Percentiles rank a stretch among this genome's conserved stretches.
Conservation (phyloP, 2,113 vertebrate species). For the Falco punctatus region DNA sequence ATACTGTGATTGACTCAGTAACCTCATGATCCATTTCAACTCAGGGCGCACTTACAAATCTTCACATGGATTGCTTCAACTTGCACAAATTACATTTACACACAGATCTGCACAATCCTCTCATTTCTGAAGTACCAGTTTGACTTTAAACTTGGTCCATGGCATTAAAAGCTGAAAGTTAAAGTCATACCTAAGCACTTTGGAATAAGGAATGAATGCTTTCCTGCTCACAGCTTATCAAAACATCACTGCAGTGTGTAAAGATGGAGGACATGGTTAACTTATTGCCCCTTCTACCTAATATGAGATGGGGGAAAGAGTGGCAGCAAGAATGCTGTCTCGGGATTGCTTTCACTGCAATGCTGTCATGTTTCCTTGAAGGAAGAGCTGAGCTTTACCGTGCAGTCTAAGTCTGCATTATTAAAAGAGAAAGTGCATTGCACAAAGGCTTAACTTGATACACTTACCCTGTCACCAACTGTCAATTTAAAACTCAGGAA, state of each 20-base stretch:
- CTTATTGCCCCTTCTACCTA: not conserved
- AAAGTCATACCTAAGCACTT: not conserved
- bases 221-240: not conserved
- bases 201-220: not conserved
- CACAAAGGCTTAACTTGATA: not conserved
- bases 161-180: not conserved
- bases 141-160: not conserved
- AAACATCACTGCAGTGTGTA: not conserved
- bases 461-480: not conserved
- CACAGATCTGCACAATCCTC: rapidly evolving
- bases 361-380: not conserved
- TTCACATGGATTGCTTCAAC: not conserved
- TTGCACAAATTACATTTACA: not conserved
- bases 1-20: not conserved
- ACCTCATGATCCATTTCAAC: not conserved
- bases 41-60: not conserved
- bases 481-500: not conserved
- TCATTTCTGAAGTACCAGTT: not conserved
- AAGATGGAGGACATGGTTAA: not conserved
- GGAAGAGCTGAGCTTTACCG: not conserved
- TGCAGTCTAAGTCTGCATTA: not conserved
- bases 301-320: rapidly evolving
- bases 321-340: not conserved
- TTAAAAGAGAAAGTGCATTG: not conserved
- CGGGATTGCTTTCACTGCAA: not conserved